Evolutionary conservation across 1,140 invertebrate species (phyloP), one percentile per base, ranked within the genome.

Genomic region (Forficula auricularia): DNA sequence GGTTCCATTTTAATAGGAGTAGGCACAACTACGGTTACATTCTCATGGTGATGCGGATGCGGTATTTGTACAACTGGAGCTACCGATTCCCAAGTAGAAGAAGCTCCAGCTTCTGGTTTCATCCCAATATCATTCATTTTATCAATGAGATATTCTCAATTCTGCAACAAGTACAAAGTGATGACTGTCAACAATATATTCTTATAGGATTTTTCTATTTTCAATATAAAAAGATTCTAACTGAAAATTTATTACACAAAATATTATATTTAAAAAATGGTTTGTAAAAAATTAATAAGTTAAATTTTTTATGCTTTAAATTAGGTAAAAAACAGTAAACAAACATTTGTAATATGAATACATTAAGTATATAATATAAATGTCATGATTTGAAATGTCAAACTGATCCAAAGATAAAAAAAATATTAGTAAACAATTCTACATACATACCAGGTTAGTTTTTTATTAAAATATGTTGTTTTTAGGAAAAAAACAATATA

Each of bases 1-100:
- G 64, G 52, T 43, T 64, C 64, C 12, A 69, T 55, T 52, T 70
- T 70, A 12, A 68, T 63, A 37, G 68, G 65, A 9, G 66, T 66
- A 52, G 68, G 64, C 50, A 68, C 62, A 52, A 68, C 57, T 18
- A 68, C 63, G 55, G 64, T 59, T 18, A 59, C 55, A 38, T 59
- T 55, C 19, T 59, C 50, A 32, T 59, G 51, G 3, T 52, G 43
- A 15, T 52, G 55, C 46, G 54, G 51, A 45, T 58, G 59, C 18
- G 62, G 50, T 32, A 64, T 48, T 0, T 58, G 55, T 13, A 57
- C 51, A 22, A 57, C 52, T 18, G 59, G 54, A 40, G 61, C 49
- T 38, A 64, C 47, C 3, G 57, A 51, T 41, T 68, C 66, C 65
- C 66, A 68, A 27, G 59, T 47, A 7, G 64, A 64, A 16, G 61